Percentiles rank a stretch among this genome's conserved stretches.
Evolutionary conservation across 92 coral and sea anemone genomes (phyloP).

Genomic region (Isaurus tuberculatus): DNA sequence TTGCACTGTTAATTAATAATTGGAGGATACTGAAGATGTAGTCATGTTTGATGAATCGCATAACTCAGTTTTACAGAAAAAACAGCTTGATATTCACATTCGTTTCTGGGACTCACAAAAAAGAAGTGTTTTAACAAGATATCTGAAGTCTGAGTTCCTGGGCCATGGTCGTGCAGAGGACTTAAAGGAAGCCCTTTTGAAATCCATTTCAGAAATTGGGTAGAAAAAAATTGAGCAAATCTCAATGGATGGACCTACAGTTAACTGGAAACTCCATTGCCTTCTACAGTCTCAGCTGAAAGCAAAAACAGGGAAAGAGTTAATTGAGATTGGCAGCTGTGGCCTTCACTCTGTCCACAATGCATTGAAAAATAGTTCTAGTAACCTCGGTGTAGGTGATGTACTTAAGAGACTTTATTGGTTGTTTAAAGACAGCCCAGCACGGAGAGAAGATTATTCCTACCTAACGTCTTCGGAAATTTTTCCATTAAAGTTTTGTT

Average conservation of each 20-base stretch:
- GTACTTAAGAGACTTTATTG: conserved; percentile 32
- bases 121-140: neutral
- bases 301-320: neutral
- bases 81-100: neutral
- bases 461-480: no score
- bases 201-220: conserved; percentile 29
- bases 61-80: neutral
- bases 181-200: conserved; percentile 13
- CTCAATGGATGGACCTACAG: neutral
- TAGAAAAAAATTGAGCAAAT: neutral
- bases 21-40: neutral
- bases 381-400: neutral
- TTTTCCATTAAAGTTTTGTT: no score
- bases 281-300: neutral
- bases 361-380: neutral
- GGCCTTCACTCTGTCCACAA: neutral
- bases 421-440: conserved; percentile 56
- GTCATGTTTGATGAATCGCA: neutral
- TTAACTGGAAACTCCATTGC: neutral
- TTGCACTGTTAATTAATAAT: no score
- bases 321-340: neutral
- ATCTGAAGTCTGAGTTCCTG: neutral
- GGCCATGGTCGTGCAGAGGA: conserved; percentile 1
- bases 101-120: conserved; percentile 1
- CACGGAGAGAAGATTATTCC: no score